These are phyloP conservation scores for Xenopus borealis DNA, from an alignment of 2,113 vertebrate species.

Conservation along the genomic window DNA sequence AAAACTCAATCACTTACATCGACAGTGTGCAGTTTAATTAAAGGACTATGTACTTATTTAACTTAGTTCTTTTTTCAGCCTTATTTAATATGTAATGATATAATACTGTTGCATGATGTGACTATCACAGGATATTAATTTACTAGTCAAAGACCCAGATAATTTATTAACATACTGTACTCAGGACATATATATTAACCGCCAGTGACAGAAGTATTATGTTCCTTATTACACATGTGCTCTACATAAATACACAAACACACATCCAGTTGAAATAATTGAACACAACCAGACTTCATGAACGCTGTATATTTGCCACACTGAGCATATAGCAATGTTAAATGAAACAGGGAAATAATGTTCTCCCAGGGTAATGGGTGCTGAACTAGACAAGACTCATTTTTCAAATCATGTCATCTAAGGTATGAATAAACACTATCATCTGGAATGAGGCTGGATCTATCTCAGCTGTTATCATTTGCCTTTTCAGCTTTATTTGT, in stretches of 20 bases:
- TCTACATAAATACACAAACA: neutral
- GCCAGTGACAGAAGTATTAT: no score
- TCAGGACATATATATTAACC: no score
- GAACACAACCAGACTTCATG: conserved; percentile 71
- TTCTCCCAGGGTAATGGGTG: conserved; percentile 97
- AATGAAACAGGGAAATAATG: conserved; percentile 83
- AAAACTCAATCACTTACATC: no score
- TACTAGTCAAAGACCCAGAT: no score
- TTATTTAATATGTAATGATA: no score
- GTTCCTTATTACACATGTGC: no score
- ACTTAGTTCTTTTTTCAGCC: no score
- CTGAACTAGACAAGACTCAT: conserved; percentile 97
- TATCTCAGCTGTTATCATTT: conserved; percentile 91
- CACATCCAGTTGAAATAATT: neutral
- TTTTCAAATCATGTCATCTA: conserved; percentile 99
- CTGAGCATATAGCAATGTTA: conserved; percentile 75
- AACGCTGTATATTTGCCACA: conserved; percentile 74
- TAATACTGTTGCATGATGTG: no score
- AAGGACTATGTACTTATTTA: no score
- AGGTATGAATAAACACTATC: conserved; percentile 95
- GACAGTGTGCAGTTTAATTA: no score
- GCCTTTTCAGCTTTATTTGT: conserved; percentile 98
- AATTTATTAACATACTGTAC: no score
- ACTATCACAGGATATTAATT: no score
- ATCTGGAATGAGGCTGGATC: conserved; percentile 88